A percentile compares a stretch with the other conserved stretches of the same genome.
Conservation (phyloP, 2,797 vertebrate species). For the Urocyon cinereoargenteus region DNA sequence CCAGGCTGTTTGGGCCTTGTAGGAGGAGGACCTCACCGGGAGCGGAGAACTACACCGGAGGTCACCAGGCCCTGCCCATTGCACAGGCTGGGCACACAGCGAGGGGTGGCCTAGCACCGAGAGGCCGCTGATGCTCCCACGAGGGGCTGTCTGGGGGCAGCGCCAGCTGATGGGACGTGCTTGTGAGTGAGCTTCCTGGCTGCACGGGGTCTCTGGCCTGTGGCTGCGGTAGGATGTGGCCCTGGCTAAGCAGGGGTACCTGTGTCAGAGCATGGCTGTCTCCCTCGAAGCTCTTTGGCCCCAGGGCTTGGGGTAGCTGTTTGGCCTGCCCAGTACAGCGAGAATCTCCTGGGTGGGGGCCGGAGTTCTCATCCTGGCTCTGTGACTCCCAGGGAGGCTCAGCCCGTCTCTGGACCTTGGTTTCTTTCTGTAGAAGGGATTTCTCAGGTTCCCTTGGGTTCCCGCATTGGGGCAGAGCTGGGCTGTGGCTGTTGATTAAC, state of each 20-base stretch:
- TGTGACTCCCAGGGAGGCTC: neutral
- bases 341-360: neutral
- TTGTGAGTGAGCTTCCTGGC: neutral
- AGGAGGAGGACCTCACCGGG: no score
- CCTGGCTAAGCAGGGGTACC: neutral
- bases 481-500: neutral
- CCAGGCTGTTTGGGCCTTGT: neutral
- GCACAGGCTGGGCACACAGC: neutral
- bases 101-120: neutral
- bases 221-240: neutral
- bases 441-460: neutral
- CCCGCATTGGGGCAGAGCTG: neutral
- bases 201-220: neutral
- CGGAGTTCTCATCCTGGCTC: neutral
- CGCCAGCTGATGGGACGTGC: no score
- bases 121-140: neutral
- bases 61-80: no score
- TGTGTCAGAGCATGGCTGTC: neutral
- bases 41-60: neutral
- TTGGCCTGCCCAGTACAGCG: neutral
- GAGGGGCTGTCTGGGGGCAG: rapidly evolving
- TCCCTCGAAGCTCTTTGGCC: neutral
- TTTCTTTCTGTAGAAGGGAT: neutral
- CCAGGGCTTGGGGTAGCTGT: neutral
- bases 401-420: neutral